A percentile compares a stretch with the other conserved stretches of the same genome.
phyloP scores from a whole-genome alignment of 2,113 vertebrate genomes.

The Lamprotornis superbus region DNA sequence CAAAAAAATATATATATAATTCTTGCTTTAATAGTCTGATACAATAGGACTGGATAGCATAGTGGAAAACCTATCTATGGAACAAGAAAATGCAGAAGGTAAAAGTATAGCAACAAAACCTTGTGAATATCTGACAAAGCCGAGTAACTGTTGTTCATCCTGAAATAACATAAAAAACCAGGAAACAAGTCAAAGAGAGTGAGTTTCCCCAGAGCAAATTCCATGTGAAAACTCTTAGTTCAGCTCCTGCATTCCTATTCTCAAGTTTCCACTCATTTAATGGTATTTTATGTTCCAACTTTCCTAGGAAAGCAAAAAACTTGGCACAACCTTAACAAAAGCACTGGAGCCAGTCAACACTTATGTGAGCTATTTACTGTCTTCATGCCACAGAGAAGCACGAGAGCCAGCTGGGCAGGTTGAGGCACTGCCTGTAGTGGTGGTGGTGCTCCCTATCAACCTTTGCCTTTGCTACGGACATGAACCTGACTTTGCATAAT shows the following conservation, averaged over 20 bases:
- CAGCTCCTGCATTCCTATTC: background rate
- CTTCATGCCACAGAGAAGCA: fast-evolving
- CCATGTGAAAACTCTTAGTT: background rate
- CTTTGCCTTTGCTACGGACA: background rate
- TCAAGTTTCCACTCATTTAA: background rate
- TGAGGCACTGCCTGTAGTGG: background rate
- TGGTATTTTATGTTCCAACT: background rate
- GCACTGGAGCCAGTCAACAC: background rate
- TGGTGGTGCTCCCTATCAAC: background rate
- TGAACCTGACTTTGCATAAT: background rate
- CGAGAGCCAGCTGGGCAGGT: background rate
- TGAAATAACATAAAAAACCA: background rate
- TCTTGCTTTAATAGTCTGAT: background rate
- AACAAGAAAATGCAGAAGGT: background rate
- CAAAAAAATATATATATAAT: background rate
- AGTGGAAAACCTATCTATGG: background rate
- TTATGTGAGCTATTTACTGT: background rate
- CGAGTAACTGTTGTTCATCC: background rate
- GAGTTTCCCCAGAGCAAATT: background rate
- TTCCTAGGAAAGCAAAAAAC: background rate
- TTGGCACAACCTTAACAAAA: background rate
- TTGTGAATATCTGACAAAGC: background rate
- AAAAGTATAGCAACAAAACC: background rate
- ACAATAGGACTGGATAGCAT: background rate
- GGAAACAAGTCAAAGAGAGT: background rate